phyloP scores from a whole-genome alignment of 2,797 vertebrate genomes.

The Lagodon rhomboides region DNA sequence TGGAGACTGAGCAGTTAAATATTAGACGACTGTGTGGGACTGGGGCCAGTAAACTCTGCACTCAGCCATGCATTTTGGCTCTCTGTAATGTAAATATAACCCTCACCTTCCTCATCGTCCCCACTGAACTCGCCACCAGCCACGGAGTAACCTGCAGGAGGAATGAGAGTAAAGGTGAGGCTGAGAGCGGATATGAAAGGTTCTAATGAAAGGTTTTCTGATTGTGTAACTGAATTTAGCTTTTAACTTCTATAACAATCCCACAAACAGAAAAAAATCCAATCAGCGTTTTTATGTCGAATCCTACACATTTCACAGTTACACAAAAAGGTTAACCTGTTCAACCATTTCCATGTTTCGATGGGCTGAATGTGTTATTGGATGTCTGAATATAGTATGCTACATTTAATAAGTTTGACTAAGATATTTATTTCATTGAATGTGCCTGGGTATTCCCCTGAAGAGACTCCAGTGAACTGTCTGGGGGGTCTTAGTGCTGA shows the following conservation, averaged over 20 bases:
- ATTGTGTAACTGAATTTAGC: not conserved
- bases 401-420: no score
- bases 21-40: conserved; percentile 14
- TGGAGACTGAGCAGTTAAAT: conserved; percentile 30
- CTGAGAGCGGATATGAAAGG: not conserved
- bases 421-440: no score
- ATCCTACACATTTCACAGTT: no score
- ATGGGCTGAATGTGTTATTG: no score
- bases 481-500: no score
- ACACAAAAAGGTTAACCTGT: no score
- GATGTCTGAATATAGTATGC: no score
- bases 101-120: conserved; percentile 81
- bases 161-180: not conserved
- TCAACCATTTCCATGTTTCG: no score
- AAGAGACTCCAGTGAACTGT: no score
- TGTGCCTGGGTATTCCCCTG: no score
- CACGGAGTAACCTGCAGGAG: conserved; percentile 80
- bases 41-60: conserved; percentile 28
- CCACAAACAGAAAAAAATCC: not conserved
- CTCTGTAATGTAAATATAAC: conserved; percentile 64
- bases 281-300: not conserved
- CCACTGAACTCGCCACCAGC: conserved; percentile 80
- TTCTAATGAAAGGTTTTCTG: not conserved
- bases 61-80: conserved; percentile 44
- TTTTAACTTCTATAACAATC: not conserved